These are phyloP conservation scores for Tromatobia lineatoria DNA, from an alignment of 2,888 invertebrate species.

Conservation along the genomic window DNA sequence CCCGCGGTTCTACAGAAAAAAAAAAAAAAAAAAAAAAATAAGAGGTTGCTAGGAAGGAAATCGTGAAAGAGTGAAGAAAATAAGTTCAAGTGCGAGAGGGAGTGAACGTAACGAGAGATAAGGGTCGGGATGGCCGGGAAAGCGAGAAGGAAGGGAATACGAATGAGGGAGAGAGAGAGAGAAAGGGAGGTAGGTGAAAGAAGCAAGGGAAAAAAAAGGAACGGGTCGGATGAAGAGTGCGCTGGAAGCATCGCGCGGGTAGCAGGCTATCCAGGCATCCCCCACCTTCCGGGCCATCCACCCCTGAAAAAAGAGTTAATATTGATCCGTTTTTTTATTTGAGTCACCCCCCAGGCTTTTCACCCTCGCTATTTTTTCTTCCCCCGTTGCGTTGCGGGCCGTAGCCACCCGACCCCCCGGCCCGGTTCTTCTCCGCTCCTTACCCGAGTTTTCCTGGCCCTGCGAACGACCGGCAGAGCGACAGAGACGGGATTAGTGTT, in stretches of 20 bases:
- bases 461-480: constrained; percentile 57
- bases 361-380: constrained; percentile 87
- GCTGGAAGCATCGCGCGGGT: constrained; percentile 57
- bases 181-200: constrained; percentile 17
- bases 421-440: constrained; percentile 22
- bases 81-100: constrained; percentile 38
- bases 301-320: constrained; percentile 89
- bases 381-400: constrained; percentile 76
- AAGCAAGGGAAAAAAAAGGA: constrained; percentile 16
- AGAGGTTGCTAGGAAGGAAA: constrained; percentile 39
- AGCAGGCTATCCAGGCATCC: constrained; percentile 69
- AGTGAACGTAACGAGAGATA: constrained; percentile 16
- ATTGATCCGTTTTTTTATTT: constrained; percentile 90
- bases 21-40: not conserved
- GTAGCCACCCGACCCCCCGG: constrained; percentile 43
- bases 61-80: constrained; percentile 2
- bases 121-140: not conserved
- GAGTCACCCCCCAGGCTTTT: constrained; percentile 89
- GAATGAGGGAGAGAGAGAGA: constrained; percentile 38
- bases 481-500: constrained; percentile 87
- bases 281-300: constrained; percentile 78
- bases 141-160: not conserved
- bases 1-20: not conserved
- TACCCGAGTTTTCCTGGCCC: constrained; percentile 55
- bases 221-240: constrained; percentile 37